Evolutionary conservation across 2,113 vertebrate species (phyloP).

Genomic region (Chaetorhynchus papuensis): DNA sequence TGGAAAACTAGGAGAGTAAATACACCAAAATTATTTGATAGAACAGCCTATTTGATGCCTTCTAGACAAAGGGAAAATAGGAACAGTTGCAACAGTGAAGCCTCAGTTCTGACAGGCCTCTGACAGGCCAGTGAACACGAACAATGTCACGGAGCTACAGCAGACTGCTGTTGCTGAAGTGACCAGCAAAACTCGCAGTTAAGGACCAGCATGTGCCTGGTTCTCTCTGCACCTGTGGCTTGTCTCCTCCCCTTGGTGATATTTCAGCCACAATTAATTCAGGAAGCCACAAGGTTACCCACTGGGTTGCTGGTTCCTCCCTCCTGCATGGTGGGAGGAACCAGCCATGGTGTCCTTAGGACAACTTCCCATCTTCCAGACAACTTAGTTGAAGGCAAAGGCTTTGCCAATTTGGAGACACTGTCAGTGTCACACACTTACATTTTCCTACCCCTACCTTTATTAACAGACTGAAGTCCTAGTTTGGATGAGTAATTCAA

Average conservation of each 20-base stretch:
- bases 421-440: not conserved
- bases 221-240: not conserved
- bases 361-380: not conserved
- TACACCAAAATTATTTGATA: not conserved
- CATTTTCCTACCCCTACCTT: not conserved
- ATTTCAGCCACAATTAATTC: not conserved
- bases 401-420: not conserved
- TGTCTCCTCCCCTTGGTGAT: not conserved
- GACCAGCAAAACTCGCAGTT: not conserved
- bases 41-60: not conserved
- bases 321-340: not conserved
- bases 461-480: not conserved
- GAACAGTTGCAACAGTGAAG: not conserved
- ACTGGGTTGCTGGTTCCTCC: not conserved
- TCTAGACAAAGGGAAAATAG: not conserved
- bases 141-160: not conserved
- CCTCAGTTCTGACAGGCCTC: not conserved
- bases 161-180: not conserved
- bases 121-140: fast-evolving
- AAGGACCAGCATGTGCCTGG: not conserved
- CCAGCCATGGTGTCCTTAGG: fast-evolving
- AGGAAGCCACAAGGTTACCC: not conserved
- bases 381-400: not conserved
- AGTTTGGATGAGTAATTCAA: not conserved
- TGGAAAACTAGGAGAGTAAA: not conserved